A percentile compares a stretch with the other conserved stretches of the same genome.
phyloP scores from a whole-genome alignment of 2,113 vertebrate species.

The Probosciger aterrimus region DNA sequence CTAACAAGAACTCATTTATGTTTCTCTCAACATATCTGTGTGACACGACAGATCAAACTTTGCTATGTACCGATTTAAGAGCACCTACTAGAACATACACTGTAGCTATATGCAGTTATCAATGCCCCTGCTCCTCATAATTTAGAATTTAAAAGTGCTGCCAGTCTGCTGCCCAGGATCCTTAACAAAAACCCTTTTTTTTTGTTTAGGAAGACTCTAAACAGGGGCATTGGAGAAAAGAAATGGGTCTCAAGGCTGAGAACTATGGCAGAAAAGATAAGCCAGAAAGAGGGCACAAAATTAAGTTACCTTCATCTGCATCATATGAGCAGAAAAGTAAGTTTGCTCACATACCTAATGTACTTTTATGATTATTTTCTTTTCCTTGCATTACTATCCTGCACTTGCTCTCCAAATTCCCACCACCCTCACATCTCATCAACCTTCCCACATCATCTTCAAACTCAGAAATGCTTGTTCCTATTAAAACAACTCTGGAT shows the following conservation, averaged over 20 bases:
- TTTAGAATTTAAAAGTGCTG: background rate
- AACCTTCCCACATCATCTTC: background rate
- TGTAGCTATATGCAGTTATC: background rate
- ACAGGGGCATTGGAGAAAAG: background rate
- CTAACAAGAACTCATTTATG: background rate
- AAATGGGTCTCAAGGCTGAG: fast-evolving
- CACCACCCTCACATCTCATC: background rate
- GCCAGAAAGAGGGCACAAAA: background rate
- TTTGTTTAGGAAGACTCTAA: background rate
- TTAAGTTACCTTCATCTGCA: background rate
- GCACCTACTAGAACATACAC: background rate
- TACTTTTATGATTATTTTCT: background rate
- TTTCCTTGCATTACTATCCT: background rate
- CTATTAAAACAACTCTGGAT: background rate
- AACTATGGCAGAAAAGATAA: background rate
- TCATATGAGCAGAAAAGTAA: background rate
- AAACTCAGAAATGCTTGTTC: background rate
- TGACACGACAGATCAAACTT: background rate
- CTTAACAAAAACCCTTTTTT: background rate
- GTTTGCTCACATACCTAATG: background rate
- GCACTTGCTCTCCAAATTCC: background rate
- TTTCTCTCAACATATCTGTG: background rate
- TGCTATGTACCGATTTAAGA: background rate
- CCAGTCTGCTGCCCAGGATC: background rate
- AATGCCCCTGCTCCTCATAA: background rate